Evolutionary conservation across 2,888 invertebrate genomes (phyloP), one percentile per base, ranked within the genome.

Genomic region (Plagodis dolabraria): DNA sequence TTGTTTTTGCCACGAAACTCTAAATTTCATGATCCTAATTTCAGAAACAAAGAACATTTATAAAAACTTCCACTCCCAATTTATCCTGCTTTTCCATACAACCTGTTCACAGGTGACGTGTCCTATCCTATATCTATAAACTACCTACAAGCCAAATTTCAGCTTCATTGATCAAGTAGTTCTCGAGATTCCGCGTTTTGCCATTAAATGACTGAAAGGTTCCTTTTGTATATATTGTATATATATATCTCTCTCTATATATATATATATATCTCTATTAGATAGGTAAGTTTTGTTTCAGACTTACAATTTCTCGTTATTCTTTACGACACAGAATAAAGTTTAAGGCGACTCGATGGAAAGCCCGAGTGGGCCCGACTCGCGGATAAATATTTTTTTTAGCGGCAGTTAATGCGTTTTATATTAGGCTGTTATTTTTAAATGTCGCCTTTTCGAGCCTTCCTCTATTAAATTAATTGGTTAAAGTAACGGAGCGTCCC

Each of bases 201-300:
- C 33, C 42, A 36, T 61, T 76, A 77, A 82, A 72, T 77, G 76
- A 76, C 80, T 74, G 68, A 69, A 75, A 75, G 78, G 80, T n/a
- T n/a, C n/a, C n/a, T n/a, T n/a, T n/a, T n/a, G n/a, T n/a, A n/a
- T n/a, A n/a, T n/a, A n/a, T n/a, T n/a, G n/a, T n/a, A n/a, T n/a
- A n/a, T n/a, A n/a, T n/a, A n/a, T n/a, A n/a, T n/a, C n/a, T n/a
- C n/a, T n/a, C n/a, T n/a, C n/a, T n/a, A n/a, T n/a, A n/a, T n/a
- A n/a, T n/a, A n/a, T n/a, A n/a, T n/a, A n/a, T n/a, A n/a, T n/a
- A n/a, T n/a, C n/a, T 47, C 38, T 68, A 71, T 68, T 73, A 70
- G 71, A 76, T 79, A 78, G 74, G 74, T 75, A 77, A 72, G 74
- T 79, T 77, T 72, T 65, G 78, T 81, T 83, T 77, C 65, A 68